phyloP scores from a whole-genome alignment of 2,113 vertebrate genomes.

The Rana temporaria region DNA sequence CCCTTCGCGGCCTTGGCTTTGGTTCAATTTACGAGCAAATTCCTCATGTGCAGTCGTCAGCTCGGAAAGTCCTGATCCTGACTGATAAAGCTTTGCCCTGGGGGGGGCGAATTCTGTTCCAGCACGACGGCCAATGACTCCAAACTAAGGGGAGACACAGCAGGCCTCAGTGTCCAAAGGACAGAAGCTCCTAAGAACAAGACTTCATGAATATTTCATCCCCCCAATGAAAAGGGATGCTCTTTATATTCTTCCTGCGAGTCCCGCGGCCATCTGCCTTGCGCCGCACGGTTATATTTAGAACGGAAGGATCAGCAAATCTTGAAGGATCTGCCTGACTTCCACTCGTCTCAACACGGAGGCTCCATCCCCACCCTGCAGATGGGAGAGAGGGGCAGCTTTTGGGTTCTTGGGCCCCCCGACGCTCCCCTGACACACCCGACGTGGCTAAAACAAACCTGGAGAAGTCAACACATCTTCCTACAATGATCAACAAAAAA shows the following conservation, averaged over 20 bases:
- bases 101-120: not conserved
- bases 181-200: constrained; percentile 47
- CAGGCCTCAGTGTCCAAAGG: constrained; percentile 26
- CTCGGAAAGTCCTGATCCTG: not conserved
- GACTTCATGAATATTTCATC: constrained; percentile 48
- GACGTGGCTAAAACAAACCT: no score
- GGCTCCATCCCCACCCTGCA: no score
- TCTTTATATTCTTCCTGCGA: constrained; percentile 5
- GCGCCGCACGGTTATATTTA: constrained; percentile 36
- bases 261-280: constrained; percentile 46
- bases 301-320: constrained; percentile 44
- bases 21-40: no score
- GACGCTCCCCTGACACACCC: no score
- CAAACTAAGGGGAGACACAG: constrained; percentile 19
- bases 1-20: no score
- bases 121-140: not conserved
- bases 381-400: no score
- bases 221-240: constrained; percentile 32
- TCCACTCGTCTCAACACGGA: constrained; percentile 7
- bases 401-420: no score
- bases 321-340: constrained; percentile 13
- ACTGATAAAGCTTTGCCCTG: not conserved
- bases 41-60: no score
- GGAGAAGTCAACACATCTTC: no score
- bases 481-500: no score